Evolutionary conservation across 2,113 vertebrate genomes (phyloP).

Genomic region (Aptenodytes patagonicus): DNA sequence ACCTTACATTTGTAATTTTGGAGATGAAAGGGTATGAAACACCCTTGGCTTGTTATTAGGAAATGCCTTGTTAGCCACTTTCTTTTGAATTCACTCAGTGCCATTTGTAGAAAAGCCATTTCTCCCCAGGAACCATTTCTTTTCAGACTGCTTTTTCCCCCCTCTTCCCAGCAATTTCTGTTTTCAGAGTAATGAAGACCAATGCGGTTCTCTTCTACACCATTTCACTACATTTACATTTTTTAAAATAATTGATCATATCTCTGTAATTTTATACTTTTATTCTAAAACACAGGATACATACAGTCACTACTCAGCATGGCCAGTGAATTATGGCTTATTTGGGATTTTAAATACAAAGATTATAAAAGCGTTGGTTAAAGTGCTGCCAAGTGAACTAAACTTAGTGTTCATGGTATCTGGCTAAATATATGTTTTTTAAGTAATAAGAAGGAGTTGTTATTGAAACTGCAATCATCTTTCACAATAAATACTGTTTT

Average conservation of each 20-base stretch:
- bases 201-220: constrained; percentile 16
- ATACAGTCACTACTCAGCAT: constrained; percentile 50
- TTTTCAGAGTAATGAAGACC: constrained; percentile 48
- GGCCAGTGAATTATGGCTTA: constrained; percentile 70
- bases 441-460: constrained; percentile 67
- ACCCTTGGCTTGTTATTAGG: constrained; percentile 22
- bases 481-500: constrained; percentile 71
- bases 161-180: constrained; percentile 52
- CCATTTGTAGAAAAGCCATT: constrained; percentile 28
- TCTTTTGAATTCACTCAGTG: constrained; percentile 21
- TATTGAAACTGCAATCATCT: constrained; percentile 72
- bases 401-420: constrained; percentile 70
- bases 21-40: constrained; percentile 5
- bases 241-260: constrained; percentile 66
- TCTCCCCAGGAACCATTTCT: constrained; percentile 30
- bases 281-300: constrained; percentile 66
- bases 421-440: constrained; percentile 70
- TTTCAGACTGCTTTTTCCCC: neutral
- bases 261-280: constrained; percentile 69
- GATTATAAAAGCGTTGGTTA: constrained; percentile 57
- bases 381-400: constrained; percentile 69
- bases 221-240: constrained; percentile 49
- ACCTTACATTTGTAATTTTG: constrained; percentile 23
- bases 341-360: constrained; percentile 71
- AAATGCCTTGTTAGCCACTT: constrained; percentile 22